Conservation (phyloP, 1,140 invertebrate species). For the Scaptomyza graminum region DNA sequence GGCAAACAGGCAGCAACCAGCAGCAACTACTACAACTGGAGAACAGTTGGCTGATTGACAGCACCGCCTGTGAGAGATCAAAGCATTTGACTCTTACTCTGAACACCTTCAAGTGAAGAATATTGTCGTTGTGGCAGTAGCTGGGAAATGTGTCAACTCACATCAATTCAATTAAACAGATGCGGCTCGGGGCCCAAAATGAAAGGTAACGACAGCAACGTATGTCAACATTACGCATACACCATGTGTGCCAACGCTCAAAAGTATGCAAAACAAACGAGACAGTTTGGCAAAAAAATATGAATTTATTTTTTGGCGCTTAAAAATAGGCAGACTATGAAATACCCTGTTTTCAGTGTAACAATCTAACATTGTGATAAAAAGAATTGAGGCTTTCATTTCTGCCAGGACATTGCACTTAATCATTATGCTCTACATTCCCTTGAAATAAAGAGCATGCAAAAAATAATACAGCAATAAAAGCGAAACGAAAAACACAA, state of each 20-base stretch:
- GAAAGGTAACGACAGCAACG: conserved; percentile 39
- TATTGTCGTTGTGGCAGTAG: conserved; percentile 28
- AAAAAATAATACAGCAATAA: neutral
- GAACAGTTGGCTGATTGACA: conserved; percentile 31
- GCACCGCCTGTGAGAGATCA: conserved; percentile 49
- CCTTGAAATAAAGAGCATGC: neutral
- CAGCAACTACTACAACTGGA: conserved; percentile 33
- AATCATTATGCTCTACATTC: neutral
- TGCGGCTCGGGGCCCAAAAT: conserved; percentile 29
- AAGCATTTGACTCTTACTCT: conserved; percentile 37
- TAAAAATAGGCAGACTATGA: too few relatives aligned
- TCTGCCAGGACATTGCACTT: neutral
- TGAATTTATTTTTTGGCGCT: neutral
- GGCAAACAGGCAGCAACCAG: conserved; percentile 38
- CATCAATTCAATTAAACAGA: conserved; percentile 74
- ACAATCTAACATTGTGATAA: too few relatives aligned
- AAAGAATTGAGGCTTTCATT: neutral
- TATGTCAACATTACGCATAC: conserved; percentile 51
- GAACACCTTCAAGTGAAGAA: conserved; percentile 27
- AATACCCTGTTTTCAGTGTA: too few relatives aligned
- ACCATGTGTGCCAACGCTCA: conserved; percentile 26
- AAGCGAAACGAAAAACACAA: neutral
- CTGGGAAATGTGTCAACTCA: conserved; percentile 42
- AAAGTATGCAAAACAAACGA: conserved; percentile 73
- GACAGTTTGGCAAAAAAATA: conserved; percentile 41